Evolutionary conservation across 2,113 vertebrate genomes (phyloP), one percentile per base, ranked within the genome.

Genomic region (Prionailurus bengalensis): DNA sequence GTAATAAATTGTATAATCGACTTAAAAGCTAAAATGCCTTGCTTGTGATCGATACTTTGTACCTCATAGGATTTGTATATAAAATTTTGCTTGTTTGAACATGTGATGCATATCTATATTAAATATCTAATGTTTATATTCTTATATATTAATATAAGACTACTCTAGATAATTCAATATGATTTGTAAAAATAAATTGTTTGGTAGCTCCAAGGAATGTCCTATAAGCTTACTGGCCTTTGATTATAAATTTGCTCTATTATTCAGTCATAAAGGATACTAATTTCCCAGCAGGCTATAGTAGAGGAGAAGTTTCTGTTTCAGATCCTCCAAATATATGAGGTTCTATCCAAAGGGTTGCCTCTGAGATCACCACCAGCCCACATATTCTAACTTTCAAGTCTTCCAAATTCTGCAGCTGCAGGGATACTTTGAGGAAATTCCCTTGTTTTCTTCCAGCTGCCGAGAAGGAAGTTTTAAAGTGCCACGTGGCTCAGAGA

Each of bases 401-500:
- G 91, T 93, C 90, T 94, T 97, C 97, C 96, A 98, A 97, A 88
- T 95, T 94, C 85, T 98, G 97, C 97, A 98, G 97, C 97, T 98
- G 97, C 96, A 96, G 73, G 88, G 86, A 94, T 91, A 83, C 97
- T 97, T 98, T 98, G 96, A 97, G 97, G 97, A 98, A 97, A 98
- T 97, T 96, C 94, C 92, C 90, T 39, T 97, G 71, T 94, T 97
- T 97, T 96, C 93, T 97, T 97, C 95, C 97, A 98, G 97, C 96
- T 97, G 95, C 91, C 3, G 80, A 97, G 94, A 96, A 98, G 95
- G 97, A 97, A 97, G 95, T 98, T 97, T 97, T 96, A 89, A 97
- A 95, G 82, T 87, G 95, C 95, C 97, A 96, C 94, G 93, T 98
- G 97, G 97, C 74, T 11, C 89, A 36, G 96, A 98, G 91, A 95